Conservation (phyloP, 2,888 invertebrate species). For the Drosophila limbata region DNA sequence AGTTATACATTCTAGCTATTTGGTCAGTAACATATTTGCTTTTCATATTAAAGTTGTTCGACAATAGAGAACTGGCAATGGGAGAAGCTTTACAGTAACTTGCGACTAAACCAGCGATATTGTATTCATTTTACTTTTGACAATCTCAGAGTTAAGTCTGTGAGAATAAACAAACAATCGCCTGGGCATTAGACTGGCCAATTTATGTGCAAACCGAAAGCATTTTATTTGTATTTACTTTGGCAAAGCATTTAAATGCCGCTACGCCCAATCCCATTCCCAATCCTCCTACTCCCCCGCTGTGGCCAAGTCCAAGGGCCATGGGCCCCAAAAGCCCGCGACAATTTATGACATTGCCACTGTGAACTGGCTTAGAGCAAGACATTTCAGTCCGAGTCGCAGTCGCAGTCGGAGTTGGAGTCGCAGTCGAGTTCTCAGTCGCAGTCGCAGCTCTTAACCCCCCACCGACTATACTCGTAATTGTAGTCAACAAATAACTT, state of each 20-base stretch:
- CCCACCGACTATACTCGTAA: conserved; percentile 41
- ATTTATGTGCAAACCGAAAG: conserved; percentile 48
- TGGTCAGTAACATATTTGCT: not conserved
- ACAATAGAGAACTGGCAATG: not conserved
- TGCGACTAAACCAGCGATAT: conserved; percentile 12
- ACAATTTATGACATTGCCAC: conserved; percentile 59
- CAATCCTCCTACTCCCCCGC: conserved; percentile 14
- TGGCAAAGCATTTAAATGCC: conserved; percentile 52
- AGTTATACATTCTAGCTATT: not conserved
- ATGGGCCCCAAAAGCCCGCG: conserved; percentile 50
- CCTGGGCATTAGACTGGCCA: conserved; percentile 45
- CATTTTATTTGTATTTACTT: conserved; percentile 60
- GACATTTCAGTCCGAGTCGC: conserved; percentile 36
- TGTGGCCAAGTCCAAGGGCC: conserved; percentile 27
- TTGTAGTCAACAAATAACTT: conserved; percentile 44
- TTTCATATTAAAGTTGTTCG: conserved; percentile 2
- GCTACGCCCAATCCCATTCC: not conserved
- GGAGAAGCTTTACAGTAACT: not conserved
- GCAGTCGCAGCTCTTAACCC: conserved; percentile 13
- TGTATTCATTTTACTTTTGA: conserved; percentile 38
- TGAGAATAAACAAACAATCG: conserved; percentile 56
- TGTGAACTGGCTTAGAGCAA: conserved; percentile 55
- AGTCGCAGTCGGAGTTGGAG: not conserved
- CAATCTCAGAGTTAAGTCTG: conserved; percentile 43
- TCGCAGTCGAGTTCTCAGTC: conserved; percentile 13